A percentile compares a stretch with the other conserved stretches of the same genome.
These are phyloP conservation scores for Haplotaxodon microlepis DNA, from an alignment of 2,113 vertebrate genomes.

Conservation along the genomic window DNA sequence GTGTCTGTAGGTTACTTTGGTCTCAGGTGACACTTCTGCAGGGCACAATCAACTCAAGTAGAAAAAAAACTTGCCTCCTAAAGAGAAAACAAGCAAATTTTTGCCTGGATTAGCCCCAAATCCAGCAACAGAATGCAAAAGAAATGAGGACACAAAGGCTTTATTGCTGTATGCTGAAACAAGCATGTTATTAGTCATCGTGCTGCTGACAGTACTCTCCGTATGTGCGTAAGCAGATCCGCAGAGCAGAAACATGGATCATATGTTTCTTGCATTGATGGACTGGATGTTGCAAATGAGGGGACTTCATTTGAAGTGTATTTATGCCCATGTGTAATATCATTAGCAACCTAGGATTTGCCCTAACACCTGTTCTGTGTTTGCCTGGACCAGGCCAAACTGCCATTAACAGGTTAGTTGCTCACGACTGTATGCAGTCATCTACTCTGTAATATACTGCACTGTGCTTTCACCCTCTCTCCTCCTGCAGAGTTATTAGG, in stretches of 20 bases:
- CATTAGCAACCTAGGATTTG: accelerated
- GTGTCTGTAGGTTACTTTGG: neutral
- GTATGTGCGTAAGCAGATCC: neutral
- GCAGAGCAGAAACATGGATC: neutral
- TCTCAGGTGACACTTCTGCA: constrained; percentile 1
- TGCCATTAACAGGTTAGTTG: neutral
- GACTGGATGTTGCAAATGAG: neutral
- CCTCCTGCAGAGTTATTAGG: neutral
- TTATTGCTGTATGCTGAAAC: neutral
- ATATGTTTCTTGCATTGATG: neutral
- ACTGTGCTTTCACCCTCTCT: neutral
- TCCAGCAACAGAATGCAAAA: neutral
- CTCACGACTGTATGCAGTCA: neutral
- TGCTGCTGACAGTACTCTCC: neutral
- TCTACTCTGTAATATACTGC: neutral
- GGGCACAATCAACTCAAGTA: neutral
- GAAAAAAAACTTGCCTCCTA: neutral
- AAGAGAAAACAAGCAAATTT: neutral
- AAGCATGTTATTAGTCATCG: neutral
- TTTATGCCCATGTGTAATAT: neutral
- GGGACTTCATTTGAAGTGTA: neutral
- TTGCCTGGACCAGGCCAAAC: neutral
- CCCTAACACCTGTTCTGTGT: neutral
- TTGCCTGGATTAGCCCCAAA: neutral
- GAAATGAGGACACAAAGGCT: neutral